Evolutionary conservation across 2,797 vertebrate genomes (phyloP).

Genomic region (Tarsius wallacei): DNA sequence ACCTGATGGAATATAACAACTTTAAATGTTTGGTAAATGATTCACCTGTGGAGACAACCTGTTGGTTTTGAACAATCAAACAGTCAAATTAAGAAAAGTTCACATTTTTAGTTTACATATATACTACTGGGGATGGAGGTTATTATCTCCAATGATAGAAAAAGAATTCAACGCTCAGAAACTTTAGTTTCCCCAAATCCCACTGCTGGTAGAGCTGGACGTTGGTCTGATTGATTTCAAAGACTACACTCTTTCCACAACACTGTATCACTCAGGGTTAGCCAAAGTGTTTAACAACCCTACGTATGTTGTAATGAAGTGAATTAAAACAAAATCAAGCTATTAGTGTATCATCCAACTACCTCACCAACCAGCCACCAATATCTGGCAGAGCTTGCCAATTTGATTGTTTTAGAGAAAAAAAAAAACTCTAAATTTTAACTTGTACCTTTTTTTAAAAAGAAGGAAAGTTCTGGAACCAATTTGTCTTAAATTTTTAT

Average conservation of each 20-base stretch:
- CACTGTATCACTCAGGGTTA: neutral
- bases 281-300: neutral
- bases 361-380: neutral
- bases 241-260: neutral
- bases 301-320: neutral
- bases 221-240: neutral
- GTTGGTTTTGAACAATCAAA: slow-evolving; percentile 17
- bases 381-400: neutral
- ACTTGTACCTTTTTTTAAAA: neutral
- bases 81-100: neutral
- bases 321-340: neutral
- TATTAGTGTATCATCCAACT: neutral
- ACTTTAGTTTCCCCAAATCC: neutral
- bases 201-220: neutral
- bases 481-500: neutral
- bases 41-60: neutral
- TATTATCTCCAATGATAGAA: neutral
- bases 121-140: neutral
- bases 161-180: neutral
- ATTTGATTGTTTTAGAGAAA: neutral
- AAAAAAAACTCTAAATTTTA: neutral
- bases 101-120: neutral
- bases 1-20: neutral
- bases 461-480: neutral
- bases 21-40: neutral